Evolutionary conservation across 1,140 invertebrate species (phyloP).

Genomic region (Bombyx mori): DNA sequence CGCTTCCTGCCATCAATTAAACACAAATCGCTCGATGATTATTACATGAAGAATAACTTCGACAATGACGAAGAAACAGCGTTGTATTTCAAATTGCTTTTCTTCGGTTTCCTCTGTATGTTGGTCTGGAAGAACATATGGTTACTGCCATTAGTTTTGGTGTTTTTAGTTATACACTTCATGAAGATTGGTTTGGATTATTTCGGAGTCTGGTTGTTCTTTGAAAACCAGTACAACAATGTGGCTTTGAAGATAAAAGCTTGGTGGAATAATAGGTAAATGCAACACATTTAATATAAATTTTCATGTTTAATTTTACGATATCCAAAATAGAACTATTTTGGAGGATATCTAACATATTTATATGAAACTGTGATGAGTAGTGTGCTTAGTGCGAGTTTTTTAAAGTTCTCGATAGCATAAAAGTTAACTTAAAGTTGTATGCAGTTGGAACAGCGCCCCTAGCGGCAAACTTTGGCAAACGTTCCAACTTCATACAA

Average conservation of each 20-base stretch:
- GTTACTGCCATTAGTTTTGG: conserved; percentile 59
- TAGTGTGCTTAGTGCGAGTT: no score
- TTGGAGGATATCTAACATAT: no score
- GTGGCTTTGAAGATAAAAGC: conserved; percentile 38
- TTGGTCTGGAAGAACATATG: conserved; percentile 68
- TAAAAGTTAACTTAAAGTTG: no score
- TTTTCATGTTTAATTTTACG: no score
- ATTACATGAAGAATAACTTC: conserved; percentile 55
- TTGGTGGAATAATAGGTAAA: conserved; percentile 62
- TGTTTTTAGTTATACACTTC: conserved; percentile 60
- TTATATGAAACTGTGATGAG: no score
- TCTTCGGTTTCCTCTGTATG: conserved; percentile 65
- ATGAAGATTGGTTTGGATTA: conserved; percentile 55
- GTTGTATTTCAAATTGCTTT: conserved; percentile 60
- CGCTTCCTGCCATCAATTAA: conserved; percentile 54
- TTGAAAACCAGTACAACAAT: conserved; percentile 58
- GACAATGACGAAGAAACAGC: conserved; percentile 61
- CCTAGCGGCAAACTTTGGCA: no score
- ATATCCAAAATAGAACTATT: no score
- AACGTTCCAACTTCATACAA: no score
- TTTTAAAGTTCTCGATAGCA: no score
- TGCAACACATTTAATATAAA: no score
- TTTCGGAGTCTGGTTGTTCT: conserved; percentile 66
- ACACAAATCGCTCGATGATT: conserved; percentile 58
- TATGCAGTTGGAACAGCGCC: no score